phyloP scores from a whole-genome alignment of 2,113 vertebrate species.

The Petroica traversi region DNA sequence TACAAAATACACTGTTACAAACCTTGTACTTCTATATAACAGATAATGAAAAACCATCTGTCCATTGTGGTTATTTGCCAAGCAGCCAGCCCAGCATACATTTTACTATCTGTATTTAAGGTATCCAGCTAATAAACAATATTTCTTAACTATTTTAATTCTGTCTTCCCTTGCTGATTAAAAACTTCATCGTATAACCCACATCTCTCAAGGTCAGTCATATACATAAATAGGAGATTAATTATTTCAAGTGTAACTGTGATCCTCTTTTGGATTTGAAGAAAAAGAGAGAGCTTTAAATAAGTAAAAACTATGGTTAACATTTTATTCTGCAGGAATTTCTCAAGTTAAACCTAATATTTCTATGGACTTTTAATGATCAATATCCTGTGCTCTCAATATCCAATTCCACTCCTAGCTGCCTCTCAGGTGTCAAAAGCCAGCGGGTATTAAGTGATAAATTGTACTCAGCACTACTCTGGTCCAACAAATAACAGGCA shows the following conservation, averaged over 20 bases:
- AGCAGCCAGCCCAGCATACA: neutral
- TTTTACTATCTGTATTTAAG: constrained; percentile 47
- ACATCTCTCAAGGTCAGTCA: neutral
- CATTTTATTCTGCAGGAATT: neutral
- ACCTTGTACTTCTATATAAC: constrained; percentile 41
- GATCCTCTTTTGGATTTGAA: neutral
- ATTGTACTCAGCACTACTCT: neutral
- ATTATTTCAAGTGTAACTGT: neutral
- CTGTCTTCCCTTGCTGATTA: neutral
- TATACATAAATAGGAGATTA: neutral
- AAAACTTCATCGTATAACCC: neutral
- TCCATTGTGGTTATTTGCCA: constrained; percentile 49
- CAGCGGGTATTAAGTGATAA: neutral
- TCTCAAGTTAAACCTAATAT: neutral
- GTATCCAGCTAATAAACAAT: neutral
- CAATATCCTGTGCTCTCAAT: neutral
- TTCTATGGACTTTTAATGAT: neutral
- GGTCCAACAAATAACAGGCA: neutral
- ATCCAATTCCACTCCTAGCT: neutral
- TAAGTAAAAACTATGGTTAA: neutral
- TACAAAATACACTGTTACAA: constrained; percentile 18
- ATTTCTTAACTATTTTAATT: neutral
- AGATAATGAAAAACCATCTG: constrained; percentile 74
- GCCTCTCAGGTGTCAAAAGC: neutral
- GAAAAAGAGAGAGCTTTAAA: neutral